Base-by-base conservation (phyloP, 2,888 invertebrate genomes). In the Apamea monoglypha region DNA sequence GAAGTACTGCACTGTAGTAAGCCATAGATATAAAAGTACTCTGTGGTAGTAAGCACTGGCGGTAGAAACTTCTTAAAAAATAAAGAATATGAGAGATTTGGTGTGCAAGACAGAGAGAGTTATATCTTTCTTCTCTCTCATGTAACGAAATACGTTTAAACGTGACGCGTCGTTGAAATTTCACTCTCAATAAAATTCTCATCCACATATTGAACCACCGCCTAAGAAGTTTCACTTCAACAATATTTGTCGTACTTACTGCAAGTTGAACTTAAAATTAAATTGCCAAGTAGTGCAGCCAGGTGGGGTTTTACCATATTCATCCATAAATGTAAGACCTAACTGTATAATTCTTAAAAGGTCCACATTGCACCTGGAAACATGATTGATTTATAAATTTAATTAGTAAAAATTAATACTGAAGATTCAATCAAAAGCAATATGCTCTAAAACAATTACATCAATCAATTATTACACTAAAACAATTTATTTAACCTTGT, bases 241-340 rank as follows among this genome's bases (percentile, higher is more conserved):
- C 1, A 63, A 25, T 36, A 29, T 50, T 36, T 77, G 12, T 21
- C 32, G 63, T 73, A 93, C 98, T 98, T 97, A 99, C 99, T 98
- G 98, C 89, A 99, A 97, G 95, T 99, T 99, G 93, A 99, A 99
- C 97, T 99, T 99, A 96, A 99, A 99, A 97, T 99, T 99, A 95
- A 99, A 99, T 96, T 99, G 99, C 99, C 99, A 99, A 63, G 99
- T 99, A 74, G 98, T 98, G 93, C 98, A 99, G 63, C 98, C 99
- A 25, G 98, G 98, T 56, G 99, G 99, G 66, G 99, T 98, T 96
- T 99, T 98, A 70, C 99, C 99, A 94, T 98, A 98, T 93, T 99
- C 99, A 97, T 99, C 99, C 97, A 99, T 98, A 96, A 99, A 99
- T 81, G 99, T 99, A 81, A 99, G 97, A 87, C 99, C 99, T 89